These are phyloP conservation scores for Ennomos erosarius DNA, from an alignment of 2,888 invertebrate genomes.

Conservation along the genomic window DNA sequence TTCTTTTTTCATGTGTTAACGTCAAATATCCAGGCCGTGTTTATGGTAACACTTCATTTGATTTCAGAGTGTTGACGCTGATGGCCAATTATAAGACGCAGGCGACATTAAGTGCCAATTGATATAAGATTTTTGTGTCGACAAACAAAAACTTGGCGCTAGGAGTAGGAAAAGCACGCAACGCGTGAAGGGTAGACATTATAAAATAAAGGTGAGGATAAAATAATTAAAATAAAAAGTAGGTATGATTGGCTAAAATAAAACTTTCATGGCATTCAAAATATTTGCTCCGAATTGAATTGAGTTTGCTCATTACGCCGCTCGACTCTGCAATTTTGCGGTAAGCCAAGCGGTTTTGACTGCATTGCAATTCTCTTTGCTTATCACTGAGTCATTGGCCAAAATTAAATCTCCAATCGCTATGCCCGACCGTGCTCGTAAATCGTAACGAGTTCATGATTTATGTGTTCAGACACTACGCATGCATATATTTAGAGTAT, in stretches of 20 bases:
- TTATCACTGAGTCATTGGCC: constrained; percentile 57
- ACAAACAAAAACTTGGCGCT: constrained; percentile 42
- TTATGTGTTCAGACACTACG: constrained; percentile 67
- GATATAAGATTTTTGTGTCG: constrained; percentile 45
- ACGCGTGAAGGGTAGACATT: constrained; percentile 5
- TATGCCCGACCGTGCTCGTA: constrained; percentile 71
- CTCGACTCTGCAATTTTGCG: background rate
- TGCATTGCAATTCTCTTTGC: constrained; percentile 38
- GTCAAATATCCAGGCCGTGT: constrained; percentile 29
- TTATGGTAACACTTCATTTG: constrained; percentile 34
- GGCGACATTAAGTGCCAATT: constrained; percentile 49
- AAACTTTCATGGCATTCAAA: too few relatives aligned
- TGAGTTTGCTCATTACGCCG: background rate
- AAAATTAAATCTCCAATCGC: constrained; percentile 77
- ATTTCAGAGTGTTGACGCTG: constrained; percentile 35
- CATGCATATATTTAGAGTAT: constrained; percentile 61
- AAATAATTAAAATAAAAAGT: too few relatives aligned
- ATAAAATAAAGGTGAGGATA: constrained; percentile 2
- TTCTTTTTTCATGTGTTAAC: constrained; percentile 20
- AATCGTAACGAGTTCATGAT: constrained; percentile 84
- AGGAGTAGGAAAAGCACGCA: constrained; percentile 25
- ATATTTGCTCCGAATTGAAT: too few relatives aligned
- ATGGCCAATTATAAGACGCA: constrained; percentile 34
- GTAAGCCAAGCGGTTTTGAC: constrained; percentile 3
- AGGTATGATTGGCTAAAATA: too few relatives aligned